These are phyloP conservation scores for Mesorhabditis sp. DNA, from an alignment of 2,888 invertebrate genomes.

Conservation along the genomic window DNA sequence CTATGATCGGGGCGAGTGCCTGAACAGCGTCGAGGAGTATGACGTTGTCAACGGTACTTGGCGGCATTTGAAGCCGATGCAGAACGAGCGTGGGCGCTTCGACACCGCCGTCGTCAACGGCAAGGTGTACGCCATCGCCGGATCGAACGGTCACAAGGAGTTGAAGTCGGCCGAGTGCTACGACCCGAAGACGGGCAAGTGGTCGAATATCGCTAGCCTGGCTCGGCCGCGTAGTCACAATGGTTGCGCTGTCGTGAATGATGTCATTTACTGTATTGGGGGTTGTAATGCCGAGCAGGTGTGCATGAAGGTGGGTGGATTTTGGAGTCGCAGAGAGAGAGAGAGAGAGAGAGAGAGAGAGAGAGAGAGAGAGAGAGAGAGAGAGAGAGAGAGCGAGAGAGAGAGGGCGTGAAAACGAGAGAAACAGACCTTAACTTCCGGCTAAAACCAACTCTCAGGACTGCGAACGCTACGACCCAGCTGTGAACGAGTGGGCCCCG, in stretches of 20 bases:
- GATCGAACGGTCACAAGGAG: conserved; percentile 77
- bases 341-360: not conserved
- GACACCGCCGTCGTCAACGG: conserved; percentile 72
- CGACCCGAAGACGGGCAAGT: conserved; percentile 65
- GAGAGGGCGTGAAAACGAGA: not conserved
- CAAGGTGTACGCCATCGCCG: conserved; percentile 68
- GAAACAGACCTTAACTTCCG: not conserved
- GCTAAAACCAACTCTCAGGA: conserved; percentile 61
- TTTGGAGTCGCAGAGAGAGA: not conserved
- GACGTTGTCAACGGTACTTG: conserved; percentile 72
- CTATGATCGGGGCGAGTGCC: conserved; percentile 79
- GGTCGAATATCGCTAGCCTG: conserved; percentile 60
- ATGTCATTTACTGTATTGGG: conserved; percentile 73
- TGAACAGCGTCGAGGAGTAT: conserved; percentile 70
- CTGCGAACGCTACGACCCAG: conserved; percentile 72
- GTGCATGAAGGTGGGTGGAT: conserved; percentile 62
- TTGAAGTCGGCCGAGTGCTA: conserved; percentile 72
- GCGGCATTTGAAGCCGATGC: conserved; percentile 71
- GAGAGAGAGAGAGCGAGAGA: not conserved
- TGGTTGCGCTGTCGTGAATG: conserved; percentile 67
- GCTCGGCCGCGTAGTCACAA: conserved; percentile 45
- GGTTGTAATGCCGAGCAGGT: conserved; percentile 72
- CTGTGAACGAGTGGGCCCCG: conserved; percentile 67
- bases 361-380: not conserved
- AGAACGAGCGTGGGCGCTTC: conserved; percentile 74